Evolutionary conservation across 2,797 vertebrate genomes (phyloP).

Genomic region (Gastrophryne carolinensis): DNA sequence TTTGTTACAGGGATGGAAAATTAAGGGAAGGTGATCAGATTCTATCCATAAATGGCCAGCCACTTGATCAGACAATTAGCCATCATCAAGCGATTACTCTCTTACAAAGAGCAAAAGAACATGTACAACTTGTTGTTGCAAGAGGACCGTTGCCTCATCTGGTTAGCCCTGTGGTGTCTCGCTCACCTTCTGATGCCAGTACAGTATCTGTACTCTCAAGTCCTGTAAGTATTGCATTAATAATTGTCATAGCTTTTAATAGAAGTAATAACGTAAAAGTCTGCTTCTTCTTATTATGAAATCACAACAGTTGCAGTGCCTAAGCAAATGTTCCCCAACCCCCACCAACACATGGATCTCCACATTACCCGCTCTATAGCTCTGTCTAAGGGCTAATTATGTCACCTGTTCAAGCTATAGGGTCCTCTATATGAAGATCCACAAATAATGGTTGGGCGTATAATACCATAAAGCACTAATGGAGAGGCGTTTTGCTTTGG

Average conservation of each 20-base stretch:
- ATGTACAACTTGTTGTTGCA: slow-evolving; percentile 84
- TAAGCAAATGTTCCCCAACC: too few species aligned
- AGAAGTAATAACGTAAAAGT: too few species aligned
- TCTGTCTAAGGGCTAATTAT: too few species aligned
- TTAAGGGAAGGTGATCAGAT: slow-evolving; percentile 95
- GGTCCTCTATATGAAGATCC: too few species aligned
- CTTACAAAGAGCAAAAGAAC: slow-evolving; percentile 87
- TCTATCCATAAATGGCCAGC: slow-evolving; percentile 88
- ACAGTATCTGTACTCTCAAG: slow-evolving; percentile 91
- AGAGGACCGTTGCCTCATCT: slow-evolving; percentile 84
- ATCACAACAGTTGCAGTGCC: too few species aligned
- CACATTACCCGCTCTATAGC: too few species aligned
- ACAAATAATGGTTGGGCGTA: too few species aligned
- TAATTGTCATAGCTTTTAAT: not conserved
- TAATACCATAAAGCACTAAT: too few species aligned
- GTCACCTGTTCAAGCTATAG: too few species aligned
- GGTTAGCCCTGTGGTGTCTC: slow-evolving; percentile 82
- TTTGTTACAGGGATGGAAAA: slow-evolving; percentile 81
- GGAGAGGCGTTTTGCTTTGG: too few species aligned
- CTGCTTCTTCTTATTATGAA: too few species aligned
- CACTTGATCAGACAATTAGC: slow-evolving; percentile 88
- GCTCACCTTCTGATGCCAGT: slow-evolving; percentile 91
- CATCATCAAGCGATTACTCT: slow-evolving; percentile 93
- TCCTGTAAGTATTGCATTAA: slow-evolving; percentile 68
- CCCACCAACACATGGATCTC: too few species aligned